Percentiles rank a stretch among this genome's conserved stretches.
Evolutionary conservation across 2,888 invertebrate species (phyloP).

Genomic region (Synergus umbraculus): DNA sequence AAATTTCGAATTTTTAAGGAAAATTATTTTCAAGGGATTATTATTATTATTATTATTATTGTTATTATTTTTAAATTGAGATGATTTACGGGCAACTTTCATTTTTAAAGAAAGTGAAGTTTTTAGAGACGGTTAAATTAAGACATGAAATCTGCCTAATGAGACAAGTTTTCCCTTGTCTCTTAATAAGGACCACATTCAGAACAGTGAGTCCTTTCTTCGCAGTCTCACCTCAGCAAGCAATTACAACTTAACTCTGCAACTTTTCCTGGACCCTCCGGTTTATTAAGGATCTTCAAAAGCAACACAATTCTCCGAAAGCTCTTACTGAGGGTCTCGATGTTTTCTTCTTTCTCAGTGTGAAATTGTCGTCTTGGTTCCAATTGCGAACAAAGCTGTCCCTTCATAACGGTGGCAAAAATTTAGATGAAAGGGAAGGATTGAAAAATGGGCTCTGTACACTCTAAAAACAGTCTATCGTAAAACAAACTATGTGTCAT

Average conservation of each 20-base stretch:
- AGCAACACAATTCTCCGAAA: neutral
- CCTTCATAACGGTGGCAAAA: conserved; percentile 33
- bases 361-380: conserved; percentile 36
- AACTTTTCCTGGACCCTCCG: neutral
- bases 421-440: conserved; percentile 23
- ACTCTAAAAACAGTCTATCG: neutral
- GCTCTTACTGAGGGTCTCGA: neutral
- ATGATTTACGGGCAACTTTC: neutral
- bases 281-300: conserved; percentile 8
- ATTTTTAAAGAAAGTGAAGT: neutral
- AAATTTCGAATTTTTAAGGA: neutral
- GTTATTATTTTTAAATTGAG: too few relatives aligned
- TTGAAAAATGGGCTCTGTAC: conserved; percentile 6
- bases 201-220: conserved; percentile 42
- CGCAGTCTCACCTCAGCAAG: conserved; percentile 9
- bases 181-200: conserved; percentile 54
- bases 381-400: conserved; percentile 14
- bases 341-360: neutral
- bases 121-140: neutral
- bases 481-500: too few relatives aligned
- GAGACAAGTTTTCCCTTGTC: neutral
- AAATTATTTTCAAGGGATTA: neutral
- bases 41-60: neutral
- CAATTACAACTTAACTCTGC: neutral
- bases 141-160: neutral